phyloP scores from a whole-genome alignment of 2,797 vertebrate genomes.

The Xiphorhynchus erythropygius region DNA sequence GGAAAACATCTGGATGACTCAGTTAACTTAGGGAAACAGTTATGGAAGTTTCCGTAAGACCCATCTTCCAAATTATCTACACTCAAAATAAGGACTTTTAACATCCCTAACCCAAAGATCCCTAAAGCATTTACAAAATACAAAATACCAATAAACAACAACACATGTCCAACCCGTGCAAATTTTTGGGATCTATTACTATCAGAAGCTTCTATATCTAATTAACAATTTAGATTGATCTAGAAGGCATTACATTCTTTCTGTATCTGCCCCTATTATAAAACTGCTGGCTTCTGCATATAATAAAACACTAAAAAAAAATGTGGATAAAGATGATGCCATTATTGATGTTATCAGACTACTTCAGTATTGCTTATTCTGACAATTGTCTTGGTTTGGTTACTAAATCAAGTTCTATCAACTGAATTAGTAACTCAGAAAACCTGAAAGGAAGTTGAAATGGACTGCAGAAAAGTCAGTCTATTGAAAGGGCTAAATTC shows the following conservation, averaged over 20 bases:
- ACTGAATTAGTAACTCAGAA: neutral
- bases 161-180: neutral
- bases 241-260: neutral
- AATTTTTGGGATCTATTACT: neutral
- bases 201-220: neutral
- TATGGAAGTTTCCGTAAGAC: neutral
- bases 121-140: neutral
- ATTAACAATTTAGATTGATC: neutral
- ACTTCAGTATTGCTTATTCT: neutral
- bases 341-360: neutral
- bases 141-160: neutral
- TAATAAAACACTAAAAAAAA: neutral
- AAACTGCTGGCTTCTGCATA: neutral
- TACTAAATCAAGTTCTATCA: neutral
- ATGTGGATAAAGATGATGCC: neutral
- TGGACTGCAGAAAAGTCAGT: neutral
- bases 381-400: neutral
- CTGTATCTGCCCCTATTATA: neutral
- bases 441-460: neutral
- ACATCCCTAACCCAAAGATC: neutral
- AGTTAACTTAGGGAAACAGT: neutral
- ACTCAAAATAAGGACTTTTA: neutral
- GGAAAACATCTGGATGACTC: neutral
- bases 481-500: neutral
- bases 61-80: neutral